Percentiles rank a stretch among this genome's conserved stretches.
Conservation (phyloP, 2,113 vertebrate genomes). For the Pedetes capensis region DNA sequence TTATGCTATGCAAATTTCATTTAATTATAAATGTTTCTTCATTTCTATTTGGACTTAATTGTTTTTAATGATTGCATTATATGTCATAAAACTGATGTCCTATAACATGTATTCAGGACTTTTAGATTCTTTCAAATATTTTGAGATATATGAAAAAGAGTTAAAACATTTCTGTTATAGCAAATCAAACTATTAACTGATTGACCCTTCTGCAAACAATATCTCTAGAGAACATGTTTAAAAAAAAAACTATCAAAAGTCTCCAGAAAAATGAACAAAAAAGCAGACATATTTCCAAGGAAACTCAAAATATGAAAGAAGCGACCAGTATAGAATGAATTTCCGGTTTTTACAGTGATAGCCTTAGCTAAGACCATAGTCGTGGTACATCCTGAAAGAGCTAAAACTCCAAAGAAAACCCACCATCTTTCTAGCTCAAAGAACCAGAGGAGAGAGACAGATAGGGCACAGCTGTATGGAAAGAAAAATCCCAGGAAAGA, state of each 20-base stretch:
- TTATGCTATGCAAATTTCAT: not conserved
- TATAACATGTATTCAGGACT: not conserved
- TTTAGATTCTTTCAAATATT: not conserved
- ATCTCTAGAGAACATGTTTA: not conserved
- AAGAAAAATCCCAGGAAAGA: not conserved
- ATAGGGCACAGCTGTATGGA: not conserved
- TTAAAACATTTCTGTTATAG: not conserved
- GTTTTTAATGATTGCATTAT: not conserved
- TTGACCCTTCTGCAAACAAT: not conserved
- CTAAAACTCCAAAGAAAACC: not conserved
- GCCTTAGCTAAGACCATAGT: not conserved
- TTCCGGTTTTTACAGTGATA: not conserved
- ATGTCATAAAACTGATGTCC: not conserved
- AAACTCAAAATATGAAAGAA: slow-evolving; percentile 18
- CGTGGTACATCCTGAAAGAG: not conserved
- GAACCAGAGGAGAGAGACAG: not conserved
- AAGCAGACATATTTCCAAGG: not conserved
- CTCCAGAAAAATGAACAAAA: not conserved
- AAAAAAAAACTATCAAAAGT: not conserved
- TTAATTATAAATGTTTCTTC: not conserved
- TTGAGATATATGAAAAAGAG: not conserved
- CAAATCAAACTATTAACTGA: not conserved
- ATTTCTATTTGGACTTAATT: not conserved
- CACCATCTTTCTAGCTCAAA: not conserved
- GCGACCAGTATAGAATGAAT: not conserved